A percentile compares a stretch with the other conserved stretches of the same genome.
Conservation (phyloP, 2,888 invertebrate genomes). For the Ametastegia equiseti region DNA sequence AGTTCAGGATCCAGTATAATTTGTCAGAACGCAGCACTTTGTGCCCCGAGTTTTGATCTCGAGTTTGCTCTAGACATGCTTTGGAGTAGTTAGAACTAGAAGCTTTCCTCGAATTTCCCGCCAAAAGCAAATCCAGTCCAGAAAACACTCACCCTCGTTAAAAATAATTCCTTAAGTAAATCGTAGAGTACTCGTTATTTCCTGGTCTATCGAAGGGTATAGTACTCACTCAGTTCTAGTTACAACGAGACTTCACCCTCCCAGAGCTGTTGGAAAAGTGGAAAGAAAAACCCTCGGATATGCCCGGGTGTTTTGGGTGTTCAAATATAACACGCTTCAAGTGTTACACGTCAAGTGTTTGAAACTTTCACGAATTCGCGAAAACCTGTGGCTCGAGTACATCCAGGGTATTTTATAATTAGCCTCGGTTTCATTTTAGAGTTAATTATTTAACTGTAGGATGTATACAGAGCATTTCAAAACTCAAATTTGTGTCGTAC, state of each 20-base stretch:
- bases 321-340: neutral
- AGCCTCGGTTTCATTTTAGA: too few species aligned
- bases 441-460: too few species aligned
- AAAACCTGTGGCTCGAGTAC: too few species aligned
- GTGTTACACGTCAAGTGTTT: too few species aligned
- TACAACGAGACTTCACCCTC: neutral
- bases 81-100: neutral
- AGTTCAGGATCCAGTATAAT: neutral
- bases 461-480: too few species aligned
- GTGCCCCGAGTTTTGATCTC: neutral
- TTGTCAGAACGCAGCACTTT: neutral
- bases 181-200: neutral
- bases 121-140: neutral
- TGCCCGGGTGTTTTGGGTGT: neutral
- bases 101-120: neutral
- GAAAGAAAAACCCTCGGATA: neutral
- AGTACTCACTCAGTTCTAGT: neutral
- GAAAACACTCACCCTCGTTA: slow-evolving; percentile 1
- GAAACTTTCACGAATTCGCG: too few species aligned
- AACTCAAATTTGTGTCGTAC: too few species aligned
- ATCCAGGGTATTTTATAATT: too few species aligned
- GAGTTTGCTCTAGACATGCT: neutral
- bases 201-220: neutral
- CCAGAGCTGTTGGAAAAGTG: neutral
- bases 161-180: slow-evolving; percentile 16